A percentile compares a stretch with the other conserved stretches of the same genome.
These are phyloP conservation scores for Heliconius hortense DNA, from an alignment of 2,888 invertebrate species.

Conservation along the genomic window DNA sequence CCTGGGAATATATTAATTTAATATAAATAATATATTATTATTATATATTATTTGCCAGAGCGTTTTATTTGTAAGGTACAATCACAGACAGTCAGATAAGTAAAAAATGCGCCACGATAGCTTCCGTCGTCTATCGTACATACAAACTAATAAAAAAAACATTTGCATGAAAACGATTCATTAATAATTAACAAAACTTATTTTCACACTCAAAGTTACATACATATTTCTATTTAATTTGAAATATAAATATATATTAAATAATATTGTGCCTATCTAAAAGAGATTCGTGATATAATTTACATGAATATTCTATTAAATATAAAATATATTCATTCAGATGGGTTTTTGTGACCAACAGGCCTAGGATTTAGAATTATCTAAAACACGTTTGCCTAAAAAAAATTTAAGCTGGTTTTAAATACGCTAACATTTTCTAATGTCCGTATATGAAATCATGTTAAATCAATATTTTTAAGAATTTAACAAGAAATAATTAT, in stretches of 20 bases:
- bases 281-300: not conserved
- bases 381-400: conserved; percentile 8
- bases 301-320: not conserved
- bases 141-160: too few species aligned
- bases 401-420: conserved; percentile 2
- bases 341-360: not conserved
- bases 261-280: not conserved
- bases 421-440: not conserved
- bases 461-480: too few species aligned
- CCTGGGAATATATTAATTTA: too few species aligned
- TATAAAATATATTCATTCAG: not conserved
- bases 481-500: too few species aligned
- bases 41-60: too few species aligned
- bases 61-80: too few species aligned
- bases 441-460: not conserved
- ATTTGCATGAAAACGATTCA: too few species aligned
- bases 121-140: too few species aligned
- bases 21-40: too few species aligned
- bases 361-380: conserved; percentile 5
- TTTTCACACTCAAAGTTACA: not conserved
- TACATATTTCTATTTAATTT: not conserved
- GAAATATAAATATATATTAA: not conserved
- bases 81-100: too few species aligned
- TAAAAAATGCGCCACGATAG: too few species aligned
- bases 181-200: too few species aligned